Conservation (phyloP, 2,113 vertebrate genomes). For the Apteryx mantelli region DNA sequence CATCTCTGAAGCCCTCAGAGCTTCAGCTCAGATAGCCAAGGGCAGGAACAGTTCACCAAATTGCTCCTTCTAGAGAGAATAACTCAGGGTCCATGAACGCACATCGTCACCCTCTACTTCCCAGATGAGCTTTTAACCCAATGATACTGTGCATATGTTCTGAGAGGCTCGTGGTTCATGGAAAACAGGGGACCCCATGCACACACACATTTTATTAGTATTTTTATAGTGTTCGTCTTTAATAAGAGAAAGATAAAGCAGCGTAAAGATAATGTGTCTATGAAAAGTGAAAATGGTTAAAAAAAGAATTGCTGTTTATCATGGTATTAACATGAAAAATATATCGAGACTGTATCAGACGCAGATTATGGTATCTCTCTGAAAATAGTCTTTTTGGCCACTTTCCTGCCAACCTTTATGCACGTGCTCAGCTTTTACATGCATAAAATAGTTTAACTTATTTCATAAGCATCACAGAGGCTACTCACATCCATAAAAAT, state of each 20-base stretch:
- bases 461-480: not conserved
- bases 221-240: not conserved
- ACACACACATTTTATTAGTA: not conserved
- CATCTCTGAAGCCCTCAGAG: not conserved
- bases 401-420: not conserved
- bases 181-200: too few species aligned
- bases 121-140: not conserved
- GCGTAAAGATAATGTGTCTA: rapidly evolving
- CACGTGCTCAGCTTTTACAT: not conserved
- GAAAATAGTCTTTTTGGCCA: not conserved
- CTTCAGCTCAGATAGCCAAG: not conserved
- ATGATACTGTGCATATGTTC: not conserved
- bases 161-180: not conserved
- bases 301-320: not conserved
- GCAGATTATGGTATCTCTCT: not conserved
- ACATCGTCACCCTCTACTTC: not conserved
- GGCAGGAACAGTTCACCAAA: not conserved
- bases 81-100: not conserved
- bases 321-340: not conserved
- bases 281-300: not conserved
- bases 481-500: not conserved
- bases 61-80: not conserved
- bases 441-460: not conserved
- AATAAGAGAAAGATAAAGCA: not conserved
- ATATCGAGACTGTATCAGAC: not conserved